Evolutionary conservation across 2,113 vertebrate species (phyloP), one percentile per base, ranked within the genome.

Genomic region (Marmota monax): DNA sequence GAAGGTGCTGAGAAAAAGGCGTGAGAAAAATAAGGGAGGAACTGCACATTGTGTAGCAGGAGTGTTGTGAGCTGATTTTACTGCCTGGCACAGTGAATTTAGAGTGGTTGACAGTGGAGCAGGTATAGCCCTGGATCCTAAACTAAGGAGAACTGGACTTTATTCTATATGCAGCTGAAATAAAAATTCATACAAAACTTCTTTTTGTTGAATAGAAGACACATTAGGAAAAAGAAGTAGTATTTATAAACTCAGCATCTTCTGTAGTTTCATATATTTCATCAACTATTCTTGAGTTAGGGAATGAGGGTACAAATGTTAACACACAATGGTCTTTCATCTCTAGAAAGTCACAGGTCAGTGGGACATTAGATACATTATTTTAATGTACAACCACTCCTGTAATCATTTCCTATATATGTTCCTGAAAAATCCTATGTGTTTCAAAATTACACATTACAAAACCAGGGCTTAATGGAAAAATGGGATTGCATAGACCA

Each of bases 161-260:
- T 12, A 34, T 17, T 34, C 13, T 72, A 17, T 20, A n/a, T 2
- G 4, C 2, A 23, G 34, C 0, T 56, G 32, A 78, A 70, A 65
- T 87, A 37, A 82, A 83, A 27, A 45, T 58, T 22, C 2, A 25
- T 48, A 69, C 1, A 42, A 6, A 51, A 69, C 20, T 0, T 37
- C 14, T 85, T 67, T 42, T n/a, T 4, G 9, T 77, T 88, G 58
- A 94, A 74, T 34, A 67, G 70, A 84, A 61, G 39, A 70, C 7
- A 92, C 37, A 65, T 70, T n/a, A 91, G 34, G n/a, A 72, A 86
- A 87, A 91, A 63, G 2, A 76, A 91, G 23, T 45, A 76, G 3
- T 22, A 79, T 80, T 84, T 88, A 69, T n/a, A n/a, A n/a, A n/a
- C 83, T 79, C 2, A 92, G 5, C n/a, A 63, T 80, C n/a, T 88